Base-by-base conservation (phyloP, 2,113 vertebrate species). In the Oncorhynchus tshawytscha region DNA sequence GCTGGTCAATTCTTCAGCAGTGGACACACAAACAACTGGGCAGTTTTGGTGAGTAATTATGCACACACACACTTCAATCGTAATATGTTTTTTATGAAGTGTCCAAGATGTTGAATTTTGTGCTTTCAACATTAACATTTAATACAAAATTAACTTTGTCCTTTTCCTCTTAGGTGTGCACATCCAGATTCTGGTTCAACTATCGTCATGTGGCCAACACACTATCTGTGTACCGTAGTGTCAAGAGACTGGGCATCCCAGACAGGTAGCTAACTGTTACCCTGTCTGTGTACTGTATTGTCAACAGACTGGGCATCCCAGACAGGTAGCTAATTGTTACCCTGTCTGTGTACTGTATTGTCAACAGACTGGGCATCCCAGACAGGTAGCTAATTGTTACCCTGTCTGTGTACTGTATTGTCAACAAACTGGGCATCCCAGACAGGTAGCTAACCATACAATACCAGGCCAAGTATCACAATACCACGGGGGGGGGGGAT, bases 101-200 rank as follows among this genome's bases (percentile, higher is more conserved):
- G 29, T 68, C 67, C 8, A 20, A 8, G 2, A 13, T 18, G 5
- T 68, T 34, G 5, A 11, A 45, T 39, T 39, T 39, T 9, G 39
- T 39, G 1, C 8, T 2, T 39, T 9, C 8, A 9, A 8, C 8
- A 39, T 39, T 2, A 39, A 39, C 39, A 39, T 16, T 51, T 51
- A 16, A 51, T 15, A 27, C 4, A 51, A 16, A 51, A 16, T 24
- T 48, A 6, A 65, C 67, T 5, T 48, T 70, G 9, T 48, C 4
- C 6, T 29, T 68, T 24, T 79, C 49, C 31, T 85, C 76, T 67
- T 84, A 99, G 98, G 97, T 99, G 70, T 99, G 97, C 48, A 99
- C 97, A 0, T 99, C 97, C 64, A 93, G 98, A 71, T 99, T 99
- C 92, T 99, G 98, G 98, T 99, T 99, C 86, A 99, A 99, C 92